Percentiles rank a stretch among this genome's conserved stretches.
Conservation (phyloP, 2,113 vertebrate genomes). For the Lophura nycthemera region DNA sequence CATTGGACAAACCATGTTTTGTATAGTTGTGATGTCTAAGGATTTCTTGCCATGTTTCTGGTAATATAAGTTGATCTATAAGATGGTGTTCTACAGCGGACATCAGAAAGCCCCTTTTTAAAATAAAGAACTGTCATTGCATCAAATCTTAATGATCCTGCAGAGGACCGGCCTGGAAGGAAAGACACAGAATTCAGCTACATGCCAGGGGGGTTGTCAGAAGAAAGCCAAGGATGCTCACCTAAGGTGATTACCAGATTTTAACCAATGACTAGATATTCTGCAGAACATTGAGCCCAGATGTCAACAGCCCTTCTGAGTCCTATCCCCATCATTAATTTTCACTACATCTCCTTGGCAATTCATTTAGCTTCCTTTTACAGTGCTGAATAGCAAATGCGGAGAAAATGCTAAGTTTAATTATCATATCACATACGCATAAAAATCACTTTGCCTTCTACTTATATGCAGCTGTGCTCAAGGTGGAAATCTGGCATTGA, state of each 20-base stretch:
- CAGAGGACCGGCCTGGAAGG: background rate
- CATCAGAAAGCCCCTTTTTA: background rate
- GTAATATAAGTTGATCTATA: background rate
- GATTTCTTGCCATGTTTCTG: background rate
- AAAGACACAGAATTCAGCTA: background rate
- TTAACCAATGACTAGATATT: background rate
- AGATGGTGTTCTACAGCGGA: background rate
- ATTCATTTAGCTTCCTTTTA: slow-evolving; percentile 22
- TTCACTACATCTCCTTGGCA: background rate
- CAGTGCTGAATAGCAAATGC: background rate
- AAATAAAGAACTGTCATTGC: background rate
- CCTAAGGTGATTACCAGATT: background rate
- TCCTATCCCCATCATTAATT: background rate
- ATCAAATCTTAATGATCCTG: background rate
- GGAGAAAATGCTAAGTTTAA: slow-evolving; percentile 13
- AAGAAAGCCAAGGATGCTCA: background rate
- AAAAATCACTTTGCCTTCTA: background rate
- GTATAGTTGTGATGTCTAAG: slow-evolving; percentile 32
- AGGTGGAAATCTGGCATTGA: background rate
- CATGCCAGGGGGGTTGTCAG: background rate
- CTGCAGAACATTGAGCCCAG: background rate
- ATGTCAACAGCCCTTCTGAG: background rate
- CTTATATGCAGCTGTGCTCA: background rate
- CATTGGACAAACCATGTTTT: slow-evolving; percentile 51
- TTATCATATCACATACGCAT: background rate